Conservation (phyloP, 2,797 vertebrate species). For the Spatula versicolor region DNA sequence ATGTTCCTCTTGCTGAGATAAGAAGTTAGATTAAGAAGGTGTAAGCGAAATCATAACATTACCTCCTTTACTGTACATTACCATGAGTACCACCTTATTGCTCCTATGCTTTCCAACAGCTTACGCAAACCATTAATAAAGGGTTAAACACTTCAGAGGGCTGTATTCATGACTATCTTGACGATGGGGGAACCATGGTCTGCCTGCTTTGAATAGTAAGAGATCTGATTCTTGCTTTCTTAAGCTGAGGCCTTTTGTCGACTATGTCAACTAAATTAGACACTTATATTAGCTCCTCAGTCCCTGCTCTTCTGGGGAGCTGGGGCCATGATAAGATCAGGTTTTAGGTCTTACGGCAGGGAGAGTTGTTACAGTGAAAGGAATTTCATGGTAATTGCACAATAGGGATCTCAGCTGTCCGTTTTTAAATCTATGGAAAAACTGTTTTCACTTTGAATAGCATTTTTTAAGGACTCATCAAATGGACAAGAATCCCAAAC, state of each 20-base stretch:
- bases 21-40: conserved; percentile 20
- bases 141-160: not conserved
- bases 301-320: not conserved
- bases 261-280: not conserved
- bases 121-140: not conserved
- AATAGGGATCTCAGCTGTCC: not conserved
- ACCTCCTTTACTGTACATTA: not conserved
- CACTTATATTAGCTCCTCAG: not conserved
- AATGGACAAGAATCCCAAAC: not conserved
- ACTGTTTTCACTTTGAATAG: not conserved
- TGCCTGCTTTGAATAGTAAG: not conserved
- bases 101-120: not conserved
- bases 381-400: not conserved
- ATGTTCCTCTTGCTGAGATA: conserved; percentile 22
- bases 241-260: not conserved
- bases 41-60: not conserved
- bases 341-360: not conserved
- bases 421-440: not conserved
- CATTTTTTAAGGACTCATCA: not conserved
- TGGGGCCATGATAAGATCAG: not conserved
- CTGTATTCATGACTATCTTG: not conserved
- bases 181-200: not conserved
- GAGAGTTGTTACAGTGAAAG: not conserved
- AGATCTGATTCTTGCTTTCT: not conserved
- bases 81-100: not conserved